Percentiles rank a stretch among this genome's conserved stretches.
Evolutionary conservation across 2,797 vertebrate genomes (phyloP).

Genomic region (Macropus fuliginosus): DNA sequence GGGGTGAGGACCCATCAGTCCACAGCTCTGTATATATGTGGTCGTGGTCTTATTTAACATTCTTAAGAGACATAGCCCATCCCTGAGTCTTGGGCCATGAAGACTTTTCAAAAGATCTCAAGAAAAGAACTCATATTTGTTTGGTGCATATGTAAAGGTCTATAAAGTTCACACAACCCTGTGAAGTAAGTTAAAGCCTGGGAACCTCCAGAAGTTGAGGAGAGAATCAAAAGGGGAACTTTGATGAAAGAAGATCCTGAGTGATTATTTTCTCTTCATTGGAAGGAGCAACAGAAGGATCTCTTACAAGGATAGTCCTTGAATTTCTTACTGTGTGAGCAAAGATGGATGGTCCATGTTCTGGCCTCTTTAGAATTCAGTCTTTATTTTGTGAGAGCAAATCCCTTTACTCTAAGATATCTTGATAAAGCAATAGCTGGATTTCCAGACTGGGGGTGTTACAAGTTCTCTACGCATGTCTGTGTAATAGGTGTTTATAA

Average conservation of each 20-base stretch:
- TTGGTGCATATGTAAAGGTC: background rate
- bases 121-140: background rate
- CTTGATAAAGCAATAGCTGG: conserved; percentile 76
- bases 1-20: conserved; percentile 18
- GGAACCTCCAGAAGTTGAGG: conserved; percentile 19
- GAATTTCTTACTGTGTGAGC: conserved; percentile 81
- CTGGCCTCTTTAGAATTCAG: conserved; percentile 82
- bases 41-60: conserved; percentile 53
- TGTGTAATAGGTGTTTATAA: conserved; percentile 65
- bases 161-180: background rate
- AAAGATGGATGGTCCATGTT: conserved; percentile 58
- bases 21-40: conserved; percentile 11
- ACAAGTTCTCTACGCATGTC: conserved; percentile 50
- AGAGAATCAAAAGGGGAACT: conserved; percentile 67
- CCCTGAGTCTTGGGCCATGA: conserved; percentile 34
- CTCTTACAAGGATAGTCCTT: conserved; percentile 80
- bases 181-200: background rate
- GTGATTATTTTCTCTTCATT: conserved; percentile 82
- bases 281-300: conserved; percentile 80
- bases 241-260: conserved; percentile 77
- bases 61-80: conserved; percentile 19
- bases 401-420: conserved; percentile 74
- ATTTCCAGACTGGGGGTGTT: conserved; percentile 59
- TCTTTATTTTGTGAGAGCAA: conserved; percentile 82
- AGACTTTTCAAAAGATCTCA: conserved; percentile 34